A percentile compares a stretch with the other conserved stretches of the same genome.
Conservation (phyloP, 2,113 vertebrate genomes). For the Melanerpes aurifrons region DNA sequence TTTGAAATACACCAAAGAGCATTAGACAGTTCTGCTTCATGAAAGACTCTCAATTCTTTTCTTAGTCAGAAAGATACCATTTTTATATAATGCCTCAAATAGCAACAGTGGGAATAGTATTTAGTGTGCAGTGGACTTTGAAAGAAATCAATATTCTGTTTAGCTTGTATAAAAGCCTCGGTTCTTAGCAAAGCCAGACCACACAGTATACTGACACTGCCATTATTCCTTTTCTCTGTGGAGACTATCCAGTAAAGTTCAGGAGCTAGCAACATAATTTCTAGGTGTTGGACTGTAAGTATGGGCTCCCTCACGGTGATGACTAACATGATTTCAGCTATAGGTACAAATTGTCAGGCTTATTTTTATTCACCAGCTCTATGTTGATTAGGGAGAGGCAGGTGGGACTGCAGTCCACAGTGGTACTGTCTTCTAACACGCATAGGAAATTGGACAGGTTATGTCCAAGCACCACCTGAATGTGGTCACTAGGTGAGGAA, state of each 20-base stretch:
- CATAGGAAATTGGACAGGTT: neutral
- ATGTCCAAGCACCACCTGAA: neutral
- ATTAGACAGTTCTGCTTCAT: neutral
- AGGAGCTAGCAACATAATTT: neutral
- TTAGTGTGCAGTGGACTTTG: neutral
- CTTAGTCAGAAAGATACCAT: neutral
- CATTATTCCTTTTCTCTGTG: neutral
- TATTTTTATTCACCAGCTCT: neutral
- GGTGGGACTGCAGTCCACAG: neutral
- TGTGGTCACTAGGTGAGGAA: neutral
- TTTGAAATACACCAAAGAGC: neutral
- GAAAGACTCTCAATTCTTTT: neutral
- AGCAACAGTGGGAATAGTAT: neutral
- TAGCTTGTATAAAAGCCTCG: neutral
- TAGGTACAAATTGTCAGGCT: neutral
- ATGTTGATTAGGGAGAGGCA: neutral
- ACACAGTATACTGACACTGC: neutral
- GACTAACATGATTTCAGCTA: neutral
- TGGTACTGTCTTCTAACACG: neutral
- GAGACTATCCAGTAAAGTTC: neutral
- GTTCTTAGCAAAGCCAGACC: neutral
- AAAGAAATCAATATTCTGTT: constrained; percentile 29
- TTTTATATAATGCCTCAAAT: constrained; percentile 21
- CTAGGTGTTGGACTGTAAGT: neutral
- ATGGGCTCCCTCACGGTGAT: neutral